A percentile compares a stretch with the other conserved stretches of the same genome.
phyloP scores from a whole-genome alignment of 2,888 invertebrate species.

The Tipula vernalis region DNA sequence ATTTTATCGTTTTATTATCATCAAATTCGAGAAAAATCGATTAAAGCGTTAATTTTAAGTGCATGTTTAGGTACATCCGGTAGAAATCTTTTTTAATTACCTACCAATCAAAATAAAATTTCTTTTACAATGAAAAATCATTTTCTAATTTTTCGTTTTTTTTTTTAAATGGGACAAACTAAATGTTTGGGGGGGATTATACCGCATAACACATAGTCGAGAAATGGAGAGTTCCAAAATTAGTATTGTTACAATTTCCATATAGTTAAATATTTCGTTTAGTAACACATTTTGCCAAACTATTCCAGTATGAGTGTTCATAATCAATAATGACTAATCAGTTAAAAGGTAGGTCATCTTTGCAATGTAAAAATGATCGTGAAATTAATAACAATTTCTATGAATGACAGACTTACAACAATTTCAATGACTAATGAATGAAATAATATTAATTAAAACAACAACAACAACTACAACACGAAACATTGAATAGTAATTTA shows the following conservation, averaged over 20 bases:
- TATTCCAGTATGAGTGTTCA: too few relatives aligned
- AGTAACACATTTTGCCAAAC: neutral
- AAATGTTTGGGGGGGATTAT: too few relatives aligned
- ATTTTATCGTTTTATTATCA: neutral
- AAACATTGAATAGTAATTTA: neutral
- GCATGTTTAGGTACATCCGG: too few relatives aligned
- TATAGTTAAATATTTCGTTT: neutral
- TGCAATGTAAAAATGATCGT: neutral
- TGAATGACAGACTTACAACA: neutral
- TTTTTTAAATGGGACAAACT: too few relatives aligned
- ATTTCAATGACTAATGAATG: neutral
- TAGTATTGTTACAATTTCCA: neutral
- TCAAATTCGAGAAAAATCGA: neutral
- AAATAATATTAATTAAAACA: neutral
- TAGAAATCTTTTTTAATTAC: too few relatives aligned
- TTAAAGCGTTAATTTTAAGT: neutral
- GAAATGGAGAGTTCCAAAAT: neutral
- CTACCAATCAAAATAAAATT: too few relatives aligned
- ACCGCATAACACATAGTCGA: too few relatives aligned
- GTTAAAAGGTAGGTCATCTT: neutral
- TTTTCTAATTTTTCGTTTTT: neutral
- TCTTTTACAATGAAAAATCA: neutral
- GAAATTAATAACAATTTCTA: neutral
- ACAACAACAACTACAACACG: neutral
- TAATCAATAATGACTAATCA: neutral